Percentiles rank a stretch among this genome's conserved stretches.
These are phyloP conservation scores for Chionis minor DNA, from an alignment of 2,113 vertebrate species.

Conservation along the genomic window DNA sequence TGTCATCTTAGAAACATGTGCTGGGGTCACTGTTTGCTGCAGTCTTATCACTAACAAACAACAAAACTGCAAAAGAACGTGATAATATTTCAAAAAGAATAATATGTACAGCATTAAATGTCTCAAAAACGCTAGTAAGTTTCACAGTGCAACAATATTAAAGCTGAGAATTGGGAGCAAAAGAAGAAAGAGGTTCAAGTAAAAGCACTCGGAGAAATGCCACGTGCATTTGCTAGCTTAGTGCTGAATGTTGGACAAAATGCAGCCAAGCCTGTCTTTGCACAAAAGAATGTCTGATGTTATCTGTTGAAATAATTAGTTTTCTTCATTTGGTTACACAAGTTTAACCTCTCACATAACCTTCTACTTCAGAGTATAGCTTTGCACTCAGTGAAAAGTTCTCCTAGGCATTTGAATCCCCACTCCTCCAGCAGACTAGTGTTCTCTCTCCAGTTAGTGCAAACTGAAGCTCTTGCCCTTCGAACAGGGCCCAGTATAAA, in stretches of 20 bases:
- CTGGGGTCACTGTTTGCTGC: background rate
- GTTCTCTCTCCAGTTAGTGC: background rate
- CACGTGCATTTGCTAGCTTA: background rate
- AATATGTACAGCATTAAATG: background rate
- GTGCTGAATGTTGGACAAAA: background rate
- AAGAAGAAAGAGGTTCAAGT: background rate
- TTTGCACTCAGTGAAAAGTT: conserved; percentile 21
- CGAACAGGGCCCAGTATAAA: background rate
- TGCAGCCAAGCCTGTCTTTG: conserved; percentile 23
- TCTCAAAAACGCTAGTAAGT: conserved; percentile 18
- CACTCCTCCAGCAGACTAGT: background rate
- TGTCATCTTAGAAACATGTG: background rate
- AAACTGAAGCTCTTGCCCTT: background rate
- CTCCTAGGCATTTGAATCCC: conserved; percentile 41
- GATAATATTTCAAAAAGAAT: conserved; percentile 28
- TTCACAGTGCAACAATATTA: conserved; percentile 22
- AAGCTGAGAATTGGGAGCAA: conserved; percentile 16
- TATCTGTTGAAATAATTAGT: conserved; percentile 54
- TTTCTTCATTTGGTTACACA: conserved; percentile 64
- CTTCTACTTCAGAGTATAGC: conserved; percentile 42
- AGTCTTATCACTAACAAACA: conserved; percentile 4
- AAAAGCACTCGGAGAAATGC: background rate
- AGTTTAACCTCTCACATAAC: conserved; percentile 57
- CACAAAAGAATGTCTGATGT: background rate
- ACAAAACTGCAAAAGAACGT: background rate